phyloP scores from a whole-genome alignment of 2,113 vertebrate species.

The Patagioenas fasciata region DNA sequence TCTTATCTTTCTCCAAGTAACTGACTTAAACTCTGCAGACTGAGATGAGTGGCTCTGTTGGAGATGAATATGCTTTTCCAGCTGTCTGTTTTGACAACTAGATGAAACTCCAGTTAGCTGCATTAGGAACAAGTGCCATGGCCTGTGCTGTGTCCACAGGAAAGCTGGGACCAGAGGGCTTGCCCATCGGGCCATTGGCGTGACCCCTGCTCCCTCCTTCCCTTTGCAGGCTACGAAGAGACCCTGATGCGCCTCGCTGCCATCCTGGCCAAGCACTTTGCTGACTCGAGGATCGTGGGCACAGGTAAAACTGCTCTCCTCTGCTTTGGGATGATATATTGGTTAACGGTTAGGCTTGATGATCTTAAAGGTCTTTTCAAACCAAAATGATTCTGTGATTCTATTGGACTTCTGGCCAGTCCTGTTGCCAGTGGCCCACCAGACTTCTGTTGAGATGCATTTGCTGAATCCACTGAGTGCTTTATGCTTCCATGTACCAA shows the following conservation, averaged over 20 bases:
- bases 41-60: background rate
- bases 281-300: constrained; percentile 91
- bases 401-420: background rate
- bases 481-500: background rate
- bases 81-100: background rate
- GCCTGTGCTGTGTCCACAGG: accelerated
- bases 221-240: constrained; percentile 88
- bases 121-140: background rate
- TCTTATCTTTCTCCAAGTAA: background rate
- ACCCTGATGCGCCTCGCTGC: constrained; percentile 91
- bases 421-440: background rate
- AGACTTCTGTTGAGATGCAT: background rate
- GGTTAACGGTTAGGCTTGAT: too few species aligned
- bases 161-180: background rate
- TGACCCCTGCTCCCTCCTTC: background rate
- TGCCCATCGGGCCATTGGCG: accelerated
- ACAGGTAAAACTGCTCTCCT: constrained; percentile 81
- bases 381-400: too few species aligned
- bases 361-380: too few species aligned
- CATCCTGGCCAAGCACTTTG: constrained; percentile 96
- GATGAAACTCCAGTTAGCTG: background rate
- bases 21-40: background rate
- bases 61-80: background rate
- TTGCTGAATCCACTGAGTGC: background rate
- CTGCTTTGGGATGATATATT: background rate